Evolutionary conservation across 2,888 invertebrate species (phyloP).

Genomic region (Microctonus aethiopoides): DNA sequence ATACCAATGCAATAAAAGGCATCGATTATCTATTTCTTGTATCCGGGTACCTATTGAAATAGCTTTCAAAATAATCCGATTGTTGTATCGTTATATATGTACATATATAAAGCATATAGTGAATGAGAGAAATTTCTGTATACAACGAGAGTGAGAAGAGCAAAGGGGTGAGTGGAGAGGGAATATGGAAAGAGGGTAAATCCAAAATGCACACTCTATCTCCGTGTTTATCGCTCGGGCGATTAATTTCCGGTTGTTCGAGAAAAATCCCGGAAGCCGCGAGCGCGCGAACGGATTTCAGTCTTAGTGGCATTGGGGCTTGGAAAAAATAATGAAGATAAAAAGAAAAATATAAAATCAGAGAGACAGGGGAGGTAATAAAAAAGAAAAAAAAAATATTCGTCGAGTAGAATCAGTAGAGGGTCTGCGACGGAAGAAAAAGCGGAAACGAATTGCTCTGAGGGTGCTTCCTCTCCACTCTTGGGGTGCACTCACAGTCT

Average conservation of each 20-base stretch:
- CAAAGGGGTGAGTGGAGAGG: background rate
- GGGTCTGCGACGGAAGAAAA: constrained; percentile 36
- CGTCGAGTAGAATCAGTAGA: background rate
- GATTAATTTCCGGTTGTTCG: constrained; percentile 36
- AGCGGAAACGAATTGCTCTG: constrained; percentile 37
- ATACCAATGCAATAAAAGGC: constrained; percentile 9
- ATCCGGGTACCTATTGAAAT: background rate
- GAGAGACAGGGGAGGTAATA: background rate
- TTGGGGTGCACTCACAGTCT: background rate
- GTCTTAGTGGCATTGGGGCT: constrained; percentile 16
- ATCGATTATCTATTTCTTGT: constrained; percentile 15
- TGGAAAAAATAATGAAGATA: constrained; percentile 16
- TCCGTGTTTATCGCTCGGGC: constrained; percentile 34
- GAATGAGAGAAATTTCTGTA: background rate
- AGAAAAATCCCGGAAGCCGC: constrained; percentile 28
- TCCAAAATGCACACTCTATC: constrained; percentile 25
- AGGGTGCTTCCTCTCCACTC: constrained; percentile 18
- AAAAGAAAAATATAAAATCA: background rate
- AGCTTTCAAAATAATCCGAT: background rate
- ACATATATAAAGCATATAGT: background rate
- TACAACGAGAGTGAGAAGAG: background rate
- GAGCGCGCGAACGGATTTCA: constrained; percentile 28
- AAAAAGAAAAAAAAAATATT: constrained; percentile 4
- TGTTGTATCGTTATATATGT: background rate
- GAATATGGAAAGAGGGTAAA: constrained; percentile 8